Conservation (phyloP, 2,797 vertebrate species). For the Melanotaenia pygmaea region DNA sequence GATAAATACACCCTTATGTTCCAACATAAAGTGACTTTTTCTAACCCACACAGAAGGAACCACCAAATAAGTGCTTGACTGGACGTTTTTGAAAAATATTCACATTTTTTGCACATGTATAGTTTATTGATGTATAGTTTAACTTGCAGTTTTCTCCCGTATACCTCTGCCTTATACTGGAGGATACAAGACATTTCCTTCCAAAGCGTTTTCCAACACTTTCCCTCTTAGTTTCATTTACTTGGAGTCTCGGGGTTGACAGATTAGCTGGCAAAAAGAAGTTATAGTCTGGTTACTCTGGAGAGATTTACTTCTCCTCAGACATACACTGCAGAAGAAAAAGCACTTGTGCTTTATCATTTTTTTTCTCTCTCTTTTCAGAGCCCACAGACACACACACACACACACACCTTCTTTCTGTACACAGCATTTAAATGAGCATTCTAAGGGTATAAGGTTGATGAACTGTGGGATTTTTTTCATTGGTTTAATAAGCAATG, state of each 20-base stretch:
- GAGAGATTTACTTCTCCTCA: constrained; percentile 37
- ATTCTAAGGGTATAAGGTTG: constrained; percentile 5
- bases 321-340: constrained; percentile 15
- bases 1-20: constrained; percentile 6
- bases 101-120: neutral
- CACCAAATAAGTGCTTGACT: neutral
- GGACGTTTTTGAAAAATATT: too few relatives aligned
- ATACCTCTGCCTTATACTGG: constrained; percentile 23
- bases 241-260: constrained; percentile 36
- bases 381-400: too few relatives aligned
- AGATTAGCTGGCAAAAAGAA: constrained; percentile 45
- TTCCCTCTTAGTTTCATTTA: constrained; percentile 11
- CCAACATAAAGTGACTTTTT: neutral
- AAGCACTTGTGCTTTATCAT: constrained; percentile 7
- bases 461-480: constrained; percentile 8
- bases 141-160: neutral
- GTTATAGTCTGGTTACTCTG: constrained; percentile 35
- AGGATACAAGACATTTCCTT: constrained; percentile 45
- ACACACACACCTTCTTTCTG: neutral
- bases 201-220: constrained; percentile 17
- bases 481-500: neutral
- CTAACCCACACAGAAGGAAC: neutral
- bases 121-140: neutral
- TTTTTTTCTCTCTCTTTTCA: neutral
- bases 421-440: constrained; percentile 20